Conservation (phyloP, 2,888 invertebrate genomes). For the Pilophorus perplexus region DNA sequence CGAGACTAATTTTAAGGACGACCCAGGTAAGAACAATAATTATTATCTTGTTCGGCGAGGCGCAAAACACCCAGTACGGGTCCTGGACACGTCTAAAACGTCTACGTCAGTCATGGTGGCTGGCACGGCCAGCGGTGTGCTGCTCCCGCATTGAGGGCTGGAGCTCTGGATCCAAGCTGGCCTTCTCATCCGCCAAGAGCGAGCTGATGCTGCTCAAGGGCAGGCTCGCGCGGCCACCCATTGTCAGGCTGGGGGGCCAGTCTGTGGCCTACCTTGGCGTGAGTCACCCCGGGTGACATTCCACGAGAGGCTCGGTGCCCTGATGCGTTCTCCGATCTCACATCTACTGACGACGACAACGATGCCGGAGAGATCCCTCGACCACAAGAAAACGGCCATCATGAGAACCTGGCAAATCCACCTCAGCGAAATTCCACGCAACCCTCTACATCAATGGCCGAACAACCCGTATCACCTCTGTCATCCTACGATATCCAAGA, state of each 20-base stretch:
- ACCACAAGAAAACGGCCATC: background rate
- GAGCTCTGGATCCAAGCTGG: background rate
- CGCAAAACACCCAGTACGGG: slow-evolving; percentile 45
- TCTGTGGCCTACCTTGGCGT: too few species aligned
- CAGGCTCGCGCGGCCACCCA: too few species aligned
- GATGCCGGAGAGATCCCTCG: background rate
- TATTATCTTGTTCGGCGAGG: slow-evolving; percentile 44
- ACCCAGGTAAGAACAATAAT: slow-evolving; percentile 36
- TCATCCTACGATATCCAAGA: background rate
- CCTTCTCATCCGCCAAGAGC: too few species aligned
- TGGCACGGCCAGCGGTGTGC: slow-evolving; percentile 51
- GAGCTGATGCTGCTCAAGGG: too few species aligned
- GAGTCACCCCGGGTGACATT: too few species aligned
- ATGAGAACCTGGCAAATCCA: too few species aligned
- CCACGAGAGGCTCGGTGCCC: background rate
- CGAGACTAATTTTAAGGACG: slow-evolving; percentile 42
- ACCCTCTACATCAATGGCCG: background rate
- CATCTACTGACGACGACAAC: background rate
- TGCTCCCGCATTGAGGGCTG: slow-evolving; percentile 49
- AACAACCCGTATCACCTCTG: background rate
- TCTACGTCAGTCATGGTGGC: slow-evolving; percentile 51
- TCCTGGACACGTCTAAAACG: slow-evolving; percentile 44
- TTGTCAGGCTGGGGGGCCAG: too few species aligned
- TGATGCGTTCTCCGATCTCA: background rate
- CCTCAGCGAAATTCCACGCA: too few species aligned